Percentiles rank a stretch among this genome's conserved stretches.
Conservation (phyloP, 2,888 invertebrate species). For the Eudemis profundana region DNA sequence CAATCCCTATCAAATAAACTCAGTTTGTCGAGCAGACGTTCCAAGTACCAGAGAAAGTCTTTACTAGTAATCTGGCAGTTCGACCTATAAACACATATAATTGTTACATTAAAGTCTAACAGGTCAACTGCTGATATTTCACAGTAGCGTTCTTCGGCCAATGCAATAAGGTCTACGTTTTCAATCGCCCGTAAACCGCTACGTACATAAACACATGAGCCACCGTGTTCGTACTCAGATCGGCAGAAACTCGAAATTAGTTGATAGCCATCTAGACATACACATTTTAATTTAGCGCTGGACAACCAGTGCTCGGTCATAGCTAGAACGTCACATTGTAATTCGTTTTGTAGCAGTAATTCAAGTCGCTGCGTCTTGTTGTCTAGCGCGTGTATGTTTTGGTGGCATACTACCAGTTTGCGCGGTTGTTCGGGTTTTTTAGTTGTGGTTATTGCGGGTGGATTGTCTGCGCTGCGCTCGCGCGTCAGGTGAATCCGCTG, state of each 20-base stretch:
- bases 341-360: background rate
- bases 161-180: background rate
- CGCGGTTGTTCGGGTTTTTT: background rate
- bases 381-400: constrained; percentile 12
- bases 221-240: background rate
- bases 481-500: background rate
- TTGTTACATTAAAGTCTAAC: background rate
- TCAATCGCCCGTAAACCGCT: background rate
- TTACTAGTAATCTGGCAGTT: constrained; percentile 5
- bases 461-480: background rate
- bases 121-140: constrained; percentile 10
- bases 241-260: constrained; percentile 2
- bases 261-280: background rate
- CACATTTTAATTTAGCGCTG: constrained; percentile 7
- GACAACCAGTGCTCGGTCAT: constrained; percentile 13
- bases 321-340: constrained; percentile 6
- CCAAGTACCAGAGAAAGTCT: constrained; percentile 2
- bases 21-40: constrained; percentile 18
- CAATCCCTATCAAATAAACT: constrained; percentile 7
- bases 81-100: constrained; percentile 5
- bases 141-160: constrained; percentile 4
- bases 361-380: constrained; percentile 10
- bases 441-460: background rate
- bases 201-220: constrained; percentile 7
- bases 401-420: background rate